Base-by-base conservation (phyloP, 2,797 vertebrate species). In the Macropodus opercularis region DNA sequence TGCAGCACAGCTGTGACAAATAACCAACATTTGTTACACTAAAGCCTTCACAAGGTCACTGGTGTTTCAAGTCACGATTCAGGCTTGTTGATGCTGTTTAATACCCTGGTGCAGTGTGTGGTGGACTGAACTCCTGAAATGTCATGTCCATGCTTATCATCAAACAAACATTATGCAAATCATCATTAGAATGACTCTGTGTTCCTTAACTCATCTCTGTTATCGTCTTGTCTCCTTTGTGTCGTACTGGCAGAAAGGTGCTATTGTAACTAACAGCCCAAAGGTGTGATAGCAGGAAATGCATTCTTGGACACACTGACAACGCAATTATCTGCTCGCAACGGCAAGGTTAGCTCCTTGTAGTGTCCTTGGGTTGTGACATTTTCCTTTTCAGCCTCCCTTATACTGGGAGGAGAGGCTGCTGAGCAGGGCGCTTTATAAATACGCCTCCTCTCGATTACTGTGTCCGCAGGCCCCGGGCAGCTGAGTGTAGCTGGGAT, bases 371-470 rank as follows among this genome's bases (percentile, higher is more conserved):
- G 89, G 90, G 80, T 90, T 87, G 82, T 91, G 89, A 87, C 88
- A 90, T 89, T 88, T 85, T 89, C 72, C 73, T 79, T 88, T 83
- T 89, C 72, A 80, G 84, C 71, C 75, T 71, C 73, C 65, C 68
- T 92, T 92, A 91, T 92, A 92, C 84, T 87, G 87, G 91, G 89
- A 75, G 90, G 88, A 50, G 61, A 49, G 86, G 82, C 77, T 90
- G 80, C 89, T 90, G 92, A 92, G 86, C 79, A 81, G 88, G 83
- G 80, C 90, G 73, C 87, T 92, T 91, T 91, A 92, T 91, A 92
- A 93, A 88, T 91, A 91, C 89, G 90, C 91, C 86, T 89, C 89
- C 62, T 85, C 85, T 78, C 86, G 86, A 85, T 91, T 91, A 90
- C 87, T 84, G 85, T 83, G 87, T 79, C 84, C 72, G 75, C 69